These are phyloP conservation scores for Drosophila macrospina DNA, from an alignment of 2,888 invertebrate genomes.

Conservation along the genomic window DNA sequence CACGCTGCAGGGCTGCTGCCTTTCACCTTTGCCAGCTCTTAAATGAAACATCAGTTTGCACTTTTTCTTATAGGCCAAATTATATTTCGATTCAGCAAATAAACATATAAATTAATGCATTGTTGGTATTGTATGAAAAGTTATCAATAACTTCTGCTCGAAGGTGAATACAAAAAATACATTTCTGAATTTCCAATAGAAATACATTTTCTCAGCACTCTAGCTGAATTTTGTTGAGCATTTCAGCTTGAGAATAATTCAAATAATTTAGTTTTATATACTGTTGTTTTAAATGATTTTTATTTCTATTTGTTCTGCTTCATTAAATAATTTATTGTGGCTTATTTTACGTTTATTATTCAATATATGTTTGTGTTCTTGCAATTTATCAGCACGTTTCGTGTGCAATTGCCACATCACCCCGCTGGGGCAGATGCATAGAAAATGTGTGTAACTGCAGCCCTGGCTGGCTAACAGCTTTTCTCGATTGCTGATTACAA, in stretches of 20 bases:
- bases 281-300: too few relatives aligned
- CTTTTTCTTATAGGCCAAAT: constrained; percentile 6
- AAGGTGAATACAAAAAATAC: too few relatives aligned
- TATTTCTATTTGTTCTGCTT: neutral
- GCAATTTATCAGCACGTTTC: neutral
- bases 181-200: too few relatives aligned
- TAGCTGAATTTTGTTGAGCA: too few relatives aligned
- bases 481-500: constrained; percentile 68
- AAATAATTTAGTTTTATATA: too few relatives aligned
- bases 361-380: too few relatives aligned
- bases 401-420: neutral
- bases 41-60: constrained; percentile 14
- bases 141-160: too few relatives aligned
- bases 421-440: neutral
- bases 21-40: neutral
- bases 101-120: constrained; percentile 4
- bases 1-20: constrained; percentile 47
- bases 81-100: neutral
- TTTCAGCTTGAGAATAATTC: too few relatives aligned
- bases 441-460: constrained; percentile 10
- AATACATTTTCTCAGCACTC: too few relatives aligned
- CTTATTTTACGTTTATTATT: neutral
- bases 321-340: neutral
- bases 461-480: constrained; percentile 57
- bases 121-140: neutral